These are phyloP conservation scores for Drosophila bipectinata DNA, from an alignment of 1,140 invertebrate genomes.

Conservation along the genomic window DNA sequence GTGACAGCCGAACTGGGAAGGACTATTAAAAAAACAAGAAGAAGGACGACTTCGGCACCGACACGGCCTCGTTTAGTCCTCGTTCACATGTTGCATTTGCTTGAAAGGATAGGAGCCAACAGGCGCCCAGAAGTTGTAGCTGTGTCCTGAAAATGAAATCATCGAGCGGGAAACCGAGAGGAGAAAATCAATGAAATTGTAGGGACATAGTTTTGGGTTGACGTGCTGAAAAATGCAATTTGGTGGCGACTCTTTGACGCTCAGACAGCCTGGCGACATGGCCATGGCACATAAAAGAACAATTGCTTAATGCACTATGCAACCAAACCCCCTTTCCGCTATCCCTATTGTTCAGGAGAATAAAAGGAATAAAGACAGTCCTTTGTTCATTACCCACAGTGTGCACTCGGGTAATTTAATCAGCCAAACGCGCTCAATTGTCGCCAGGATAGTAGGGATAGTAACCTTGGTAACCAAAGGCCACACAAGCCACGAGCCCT, in stretches of 20 bases:
- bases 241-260: constrained; percentile 55
- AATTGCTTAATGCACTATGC: constrained; percentile 63
- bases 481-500: constrained; percentile 34
- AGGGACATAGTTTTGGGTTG: constrained; percentile 34
- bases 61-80: constrained; percentile 39
- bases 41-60: constrained; percentile 15
- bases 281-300: constrained; percentile 35
- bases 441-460: constrained; percentile 48
- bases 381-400: constrained; percentile 47
- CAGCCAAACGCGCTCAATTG: constrained; percentile 63
- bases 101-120: constrained; percentile 40
- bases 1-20: constrained; percentile 40
- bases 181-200: constrained; percentile 67
- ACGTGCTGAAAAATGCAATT: constrained; percentile 60
- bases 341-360: background rate
- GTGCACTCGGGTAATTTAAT: constrained; percentile 67
- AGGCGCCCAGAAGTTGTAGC: constrained; percentile 20
- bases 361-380: constrained; percentile 7
- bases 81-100: constrained; percentile 60
- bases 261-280: constrained; percentile 51
- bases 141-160: constrained; percentile 58
- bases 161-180: constrained; percentile 30
- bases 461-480: constrained; percentile 71
- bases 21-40: background rate
- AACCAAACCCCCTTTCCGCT: background rate